Evolutionary conservation across 2,113 vertebrate genomes (phyloP).

Genomic region (Seriola dumerili): DNA sequence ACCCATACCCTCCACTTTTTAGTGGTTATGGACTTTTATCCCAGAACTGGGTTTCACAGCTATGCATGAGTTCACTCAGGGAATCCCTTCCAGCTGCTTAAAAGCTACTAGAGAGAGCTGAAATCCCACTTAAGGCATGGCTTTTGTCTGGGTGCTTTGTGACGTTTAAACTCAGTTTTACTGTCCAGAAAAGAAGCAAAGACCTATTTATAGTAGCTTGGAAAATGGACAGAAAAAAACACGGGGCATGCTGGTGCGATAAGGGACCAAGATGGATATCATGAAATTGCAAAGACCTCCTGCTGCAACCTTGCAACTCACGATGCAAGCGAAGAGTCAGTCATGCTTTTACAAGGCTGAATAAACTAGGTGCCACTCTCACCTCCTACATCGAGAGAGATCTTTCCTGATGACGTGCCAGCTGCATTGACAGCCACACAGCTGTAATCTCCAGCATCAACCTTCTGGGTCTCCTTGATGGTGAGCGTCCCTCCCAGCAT

Average conservation of each 20-base stretch:
- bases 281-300: not conserved
- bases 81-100: not conserved
- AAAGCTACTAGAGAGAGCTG: not conserved
- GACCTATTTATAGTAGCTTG: not conserved
- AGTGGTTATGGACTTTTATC: slow-evolving; percentile 1
- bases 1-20: not conserved
- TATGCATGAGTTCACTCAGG: not conserved
- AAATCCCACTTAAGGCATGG: not conserved
- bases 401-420: slow-evolving; percentile 89
- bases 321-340: not conserved
- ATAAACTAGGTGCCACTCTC: slow-evolving; percentile 65
- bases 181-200: not conserved
- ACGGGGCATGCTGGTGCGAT: not conserved
- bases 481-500: slow-evolving; percentile 85
- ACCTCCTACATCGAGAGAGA: slow-evolving; percentile 96
- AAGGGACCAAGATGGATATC: not conserved
- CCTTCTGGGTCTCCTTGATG: slow-evolving; percentile 89
- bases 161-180: not conserved
- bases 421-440: slow-evolving; percentile 92
- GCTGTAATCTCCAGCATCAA: slow-evolving; percentile 93
- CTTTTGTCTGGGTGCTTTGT: slow-evolving; percentile 7
- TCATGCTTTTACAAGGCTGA: not conserved
- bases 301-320: not conserved
- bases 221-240: not conserved
- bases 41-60: not conserved